Evolutionary conservation across 2,888 invertebrate species (phyloP), one percentile per base, ranked within the genome.

Genomic region (Reticulitermes lucifugus): DNA sequence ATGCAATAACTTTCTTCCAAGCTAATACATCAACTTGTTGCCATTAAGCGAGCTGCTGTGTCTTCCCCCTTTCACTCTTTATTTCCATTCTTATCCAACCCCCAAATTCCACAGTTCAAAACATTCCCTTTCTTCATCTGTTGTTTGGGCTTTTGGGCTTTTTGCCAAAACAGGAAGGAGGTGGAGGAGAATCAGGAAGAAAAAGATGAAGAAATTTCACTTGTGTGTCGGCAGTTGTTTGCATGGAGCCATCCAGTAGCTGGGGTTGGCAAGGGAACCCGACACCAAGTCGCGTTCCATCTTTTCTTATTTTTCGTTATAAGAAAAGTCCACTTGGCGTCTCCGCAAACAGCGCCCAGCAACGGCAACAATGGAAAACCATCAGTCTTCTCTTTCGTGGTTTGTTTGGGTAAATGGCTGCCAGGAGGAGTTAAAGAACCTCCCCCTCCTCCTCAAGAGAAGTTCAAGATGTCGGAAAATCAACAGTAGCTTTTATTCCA

Each of bases 391-490:
- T 81, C 81, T 81, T 25, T 59, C 60, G 60, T 46, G 83, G 84
- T 84, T 84, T 84, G 84, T 84, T 84, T 84, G 84, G 84, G 75
- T 84, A 84, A 84, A 84, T 84, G 84, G 84, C 79, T 79, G 77
- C 77, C 77, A 77, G 51, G 43, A n/a, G 46, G 22, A 41, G 41
- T 21, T 14, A 73, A 73, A 73, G 41, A 41, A 73, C 41, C 73
- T 18, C 73, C 73, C 73, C 22, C 77, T n/a, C 77, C 77, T 46
- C 77, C 70, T 70, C 18, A 60, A 84, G 77, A 77, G 35, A 35
- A 77, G 84, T 77, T 84, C 84, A 84, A 84, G 84, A 84, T 84
- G 84, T 84, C 84, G 65, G 84, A 84, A 84, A 84, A 84, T 84
- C 84, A 84, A 84, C 84, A 84, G 84, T 79, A 46, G 81, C 46